A percentile compares a stretch with the other conserved stretches of the same genome.
phyloP scores from a whole-genome alignment of 2,888 invertebrate genomes.

The Apamea monoglypha region DNA sequence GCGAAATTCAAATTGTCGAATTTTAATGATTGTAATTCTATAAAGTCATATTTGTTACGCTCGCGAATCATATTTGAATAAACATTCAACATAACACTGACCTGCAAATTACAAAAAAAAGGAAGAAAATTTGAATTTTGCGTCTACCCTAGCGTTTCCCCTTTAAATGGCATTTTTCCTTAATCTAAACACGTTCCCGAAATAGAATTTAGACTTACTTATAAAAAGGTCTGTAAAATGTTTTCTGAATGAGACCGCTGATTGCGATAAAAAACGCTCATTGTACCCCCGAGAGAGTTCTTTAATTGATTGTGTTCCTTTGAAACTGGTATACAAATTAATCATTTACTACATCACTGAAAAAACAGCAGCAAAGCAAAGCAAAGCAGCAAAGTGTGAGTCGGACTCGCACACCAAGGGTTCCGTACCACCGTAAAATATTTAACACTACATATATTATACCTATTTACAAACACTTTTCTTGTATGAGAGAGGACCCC shows the following conservation, averaged over 20 bases:
- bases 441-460: too few relatives aligned
- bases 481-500: background rate
- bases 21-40: too few relatives aligned
- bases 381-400: background rate
- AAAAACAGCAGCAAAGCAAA: background rate
- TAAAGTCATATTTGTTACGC: too few relatives aligned
- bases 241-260: conserved; percentile 44
- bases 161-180: conserved; percentile 9
- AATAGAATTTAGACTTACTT: conserved; percentile 13
- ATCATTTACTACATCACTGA: background rate
- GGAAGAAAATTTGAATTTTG: too few relatives aligned
- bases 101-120: too few relatives aligned
- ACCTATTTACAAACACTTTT: too few relatives aligned
- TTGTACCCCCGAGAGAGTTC: conserved; percentile 23
- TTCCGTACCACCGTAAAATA: background rate
- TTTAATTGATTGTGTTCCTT: conserved; percentile 44
- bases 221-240: conserved; percentile 6
- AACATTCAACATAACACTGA: too few relatives aligned
- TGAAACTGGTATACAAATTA: conserved; percentile 20
- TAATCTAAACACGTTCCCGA: background rate
- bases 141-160: too few relatives aligned
- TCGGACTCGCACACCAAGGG: background rate
- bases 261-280: conserved; percentile 42
- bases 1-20: background rate
- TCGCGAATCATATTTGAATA: too few relatives aligned